Evolutionary conservation across 1,140 invertebrate species (phyloP).

Genomic region (Chymomyza costata): DNA sequence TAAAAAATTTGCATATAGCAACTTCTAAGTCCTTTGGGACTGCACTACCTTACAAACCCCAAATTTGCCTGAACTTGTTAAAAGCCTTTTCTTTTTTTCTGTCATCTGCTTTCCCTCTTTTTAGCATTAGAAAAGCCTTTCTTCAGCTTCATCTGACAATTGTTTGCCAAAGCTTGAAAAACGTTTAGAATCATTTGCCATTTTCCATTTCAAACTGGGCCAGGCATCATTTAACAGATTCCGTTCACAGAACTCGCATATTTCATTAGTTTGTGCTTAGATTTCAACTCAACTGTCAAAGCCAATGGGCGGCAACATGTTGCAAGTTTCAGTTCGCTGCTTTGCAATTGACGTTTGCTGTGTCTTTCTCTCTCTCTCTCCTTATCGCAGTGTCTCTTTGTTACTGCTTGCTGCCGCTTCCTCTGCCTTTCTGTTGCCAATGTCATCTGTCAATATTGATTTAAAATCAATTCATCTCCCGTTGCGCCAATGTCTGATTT

Average conservation of each 20-base stretch:
- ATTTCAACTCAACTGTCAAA: conserved; percentile 12
- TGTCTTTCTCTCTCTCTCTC: not conserved
- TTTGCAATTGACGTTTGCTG: conserved; percentile 13
- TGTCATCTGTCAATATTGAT: conserved; percentile 71
- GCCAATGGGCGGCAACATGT: conserved; percentile 16
- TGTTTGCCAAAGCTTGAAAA: too few relatives aligned
- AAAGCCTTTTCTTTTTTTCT: too few relatives aligned
- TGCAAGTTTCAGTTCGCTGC: conserved; percentile 27
- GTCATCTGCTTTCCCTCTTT: too few relatives aligned
- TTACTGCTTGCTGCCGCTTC: conserved; percentile 12
- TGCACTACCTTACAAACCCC: too few relatives aligned
- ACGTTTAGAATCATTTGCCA: too few relatives aligned
- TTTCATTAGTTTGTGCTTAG: conserved; percentile 40
- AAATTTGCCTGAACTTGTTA: too few relatives aligned
- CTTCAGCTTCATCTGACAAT: too few relatives aligned
- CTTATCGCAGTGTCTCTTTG: conserved; percentile 6
- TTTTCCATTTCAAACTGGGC: too few relatives aligned
- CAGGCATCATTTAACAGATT: too few relatives aligned
- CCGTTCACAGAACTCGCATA: conserved; percentile 19
- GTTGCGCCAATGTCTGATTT: conserved; percentile 54
- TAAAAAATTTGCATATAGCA: too few relatives aligned
- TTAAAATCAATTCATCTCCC: conserved; percentile 72
- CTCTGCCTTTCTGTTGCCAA: conserved; percentile 18
- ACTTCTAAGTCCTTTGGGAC: too few relatives aligned
- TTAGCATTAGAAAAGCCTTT: too few relatives aligned